Percentiles rank a stretch among this genome's conserved stretches.
Conservation (phyloP, 2,888 invertebrate species). For the Acronicta psi region DNA sequence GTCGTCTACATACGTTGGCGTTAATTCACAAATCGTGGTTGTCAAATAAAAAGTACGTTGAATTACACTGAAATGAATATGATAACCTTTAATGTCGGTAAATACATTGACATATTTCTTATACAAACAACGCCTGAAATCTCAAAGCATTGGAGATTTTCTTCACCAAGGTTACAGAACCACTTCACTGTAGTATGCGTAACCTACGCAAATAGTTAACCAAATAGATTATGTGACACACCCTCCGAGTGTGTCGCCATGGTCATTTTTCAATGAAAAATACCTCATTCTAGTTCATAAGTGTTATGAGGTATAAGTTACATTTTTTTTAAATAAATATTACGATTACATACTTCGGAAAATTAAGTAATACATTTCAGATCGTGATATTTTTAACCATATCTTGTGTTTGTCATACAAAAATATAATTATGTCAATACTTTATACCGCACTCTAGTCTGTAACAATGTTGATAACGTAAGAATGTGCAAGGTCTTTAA, state of each 20-base stretch:
- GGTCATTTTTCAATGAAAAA: conserved; percentile 17
- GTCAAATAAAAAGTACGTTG: conserved; percentile 51
- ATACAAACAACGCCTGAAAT: conserved; percentile 29
- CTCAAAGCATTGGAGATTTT: conserved; percentile 22
- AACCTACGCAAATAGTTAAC: conserved; percentile 11
- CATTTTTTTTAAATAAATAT: not conserved
- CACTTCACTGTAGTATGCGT: conserved; percentile 17
- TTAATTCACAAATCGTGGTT: conserved; percentile 60
- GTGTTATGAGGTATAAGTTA: not conserved
- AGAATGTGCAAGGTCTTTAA: conserved; percentile 36
- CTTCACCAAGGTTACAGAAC: conserved; percentile 13
- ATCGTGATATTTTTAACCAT: conserved; percentile 11
- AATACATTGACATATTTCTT: conserved; percentile 33
- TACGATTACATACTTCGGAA: conserved; percentile 4
- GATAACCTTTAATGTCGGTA: conserved; percentile 50
- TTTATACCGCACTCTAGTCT: conserved; percentile 17
- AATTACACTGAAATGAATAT: conserved; percentile 52
- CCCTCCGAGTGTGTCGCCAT: conserved; percentile 10
- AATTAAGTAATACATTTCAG: conserved; percentile 11
- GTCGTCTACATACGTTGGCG: conserved; percentile 23
- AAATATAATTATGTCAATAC: conserved; percentile 26
- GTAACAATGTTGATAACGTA: conserved; percentile 39
- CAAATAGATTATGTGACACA: conserved; percentile 15
- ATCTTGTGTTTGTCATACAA: conserved; percentile 13
- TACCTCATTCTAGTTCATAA: not conserved